Conservation (phyloP, 2,888 invertebrate genomes). For the Ichneumoninae sp. region DNA sequence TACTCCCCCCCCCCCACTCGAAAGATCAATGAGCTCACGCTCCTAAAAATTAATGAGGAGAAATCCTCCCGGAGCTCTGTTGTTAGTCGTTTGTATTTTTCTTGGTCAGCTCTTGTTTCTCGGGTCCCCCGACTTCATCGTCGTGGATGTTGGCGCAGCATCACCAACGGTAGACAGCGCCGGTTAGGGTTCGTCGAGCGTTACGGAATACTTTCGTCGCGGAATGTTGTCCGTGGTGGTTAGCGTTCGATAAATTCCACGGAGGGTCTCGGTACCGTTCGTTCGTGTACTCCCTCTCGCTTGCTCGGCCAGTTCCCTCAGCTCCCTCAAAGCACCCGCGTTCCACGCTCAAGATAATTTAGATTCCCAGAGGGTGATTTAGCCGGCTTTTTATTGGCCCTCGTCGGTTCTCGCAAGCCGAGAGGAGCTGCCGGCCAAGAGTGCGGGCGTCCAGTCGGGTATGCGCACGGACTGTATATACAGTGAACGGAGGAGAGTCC, state of each 20-base stretch:
- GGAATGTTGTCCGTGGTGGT: constrained; percentile 76
- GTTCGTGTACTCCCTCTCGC: constrained; percentile 27
- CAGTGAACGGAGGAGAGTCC: constrained; percentile 13
- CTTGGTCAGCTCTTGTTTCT: constrained; percentile 14
- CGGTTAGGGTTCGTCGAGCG: constrained; percentile 64
- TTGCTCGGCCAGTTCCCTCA: constrained; percentile 63
- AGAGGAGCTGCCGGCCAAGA: background rate
- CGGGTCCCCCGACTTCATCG: background rate
- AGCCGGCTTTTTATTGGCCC: constrained; percentile 74
- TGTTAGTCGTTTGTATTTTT: constrained; percentile 31
- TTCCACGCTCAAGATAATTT: constrained; percentile 79
- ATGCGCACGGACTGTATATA: background rate
- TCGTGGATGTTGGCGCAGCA: constrained; percentile 32
- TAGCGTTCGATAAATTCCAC: constrained; percentile 80
- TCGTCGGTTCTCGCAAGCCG: constrained; percentile 35
- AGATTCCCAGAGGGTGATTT: constrained; percentile 80
- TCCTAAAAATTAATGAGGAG: background rate
- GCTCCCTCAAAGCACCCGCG: constrained; percentile 75
- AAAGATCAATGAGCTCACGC: background rate
- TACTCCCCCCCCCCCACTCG: background rate
- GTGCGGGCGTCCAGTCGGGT: constrained; percentile 15
- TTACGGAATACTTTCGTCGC: constrained; percentile 76
- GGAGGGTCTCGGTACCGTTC: constrained; percentile 35
- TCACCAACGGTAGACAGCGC: constrained; percentile 43
- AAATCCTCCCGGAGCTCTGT: background rate